Conservation (phyloP, 2,888 invertebrate species). For the Alcis repandata region DNA sequence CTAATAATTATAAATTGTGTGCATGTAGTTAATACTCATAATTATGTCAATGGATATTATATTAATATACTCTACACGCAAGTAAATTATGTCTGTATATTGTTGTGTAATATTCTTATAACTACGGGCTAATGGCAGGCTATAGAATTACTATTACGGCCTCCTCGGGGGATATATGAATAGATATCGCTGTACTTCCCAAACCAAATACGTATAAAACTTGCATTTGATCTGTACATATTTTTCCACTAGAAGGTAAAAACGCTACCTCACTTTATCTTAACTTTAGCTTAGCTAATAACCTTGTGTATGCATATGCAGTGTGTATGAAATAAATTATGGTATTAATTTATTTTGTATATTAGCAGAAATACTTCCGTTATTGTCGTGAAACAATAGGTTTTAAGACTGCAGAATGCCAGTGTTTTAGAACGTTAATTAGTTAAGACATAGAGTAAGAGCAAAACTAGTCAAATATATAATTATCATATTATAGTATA, state of each 20-base stretch:
- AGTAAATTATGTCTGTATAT: conserved; percentile 72
- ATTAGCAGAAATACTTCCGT: conserved; percentile 36
- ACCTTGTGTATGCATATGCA: conserved; percentile 59
- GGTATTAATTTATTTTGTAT: conserved; percentile 46
- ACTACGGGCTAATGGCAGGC: conserved; percentile 63
- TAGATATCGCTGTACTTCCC: conserved; percentile 63
- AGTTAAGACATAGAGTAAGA: conserved; percentile 73
- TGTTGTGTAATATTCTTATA: conserved; percentile 57
- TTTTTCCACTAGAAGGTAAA: conserved; percentile 84
- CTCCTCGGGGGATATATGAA: conserved; percentile 52
- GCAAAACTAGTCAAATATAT: conserved; percentile 83
- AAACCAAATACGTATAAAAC: conserved; percentile 72
- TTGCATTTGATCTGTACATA: conserved; percentile 82
- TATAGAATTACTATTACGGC: conserved; percentile 43
- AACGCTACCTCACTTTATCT: conserved; percentile 85
- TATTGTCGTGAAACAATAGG: conserved; percentile 38
- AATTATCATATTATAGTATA: conserved; percentile 51
- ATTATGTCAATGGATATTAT: conserved; percentile 68
- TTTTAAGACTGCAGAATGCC: conserved; percentile 80
- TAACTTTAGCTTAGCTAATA: conserved; percentile 82
- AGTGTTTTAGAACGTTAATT: conserved; percentile 75
- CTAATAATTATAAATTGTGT: conserved; percentile 69
- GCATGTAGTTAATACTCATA: conserved; percentile 82
- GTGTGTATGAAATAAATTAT: conserved; percentile 38
- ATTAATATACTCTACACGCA: conserved; percentile 68